Base-by-base conservation (phyloP, 2,888 invertebrate species). In the Melieria picta region DNA sequence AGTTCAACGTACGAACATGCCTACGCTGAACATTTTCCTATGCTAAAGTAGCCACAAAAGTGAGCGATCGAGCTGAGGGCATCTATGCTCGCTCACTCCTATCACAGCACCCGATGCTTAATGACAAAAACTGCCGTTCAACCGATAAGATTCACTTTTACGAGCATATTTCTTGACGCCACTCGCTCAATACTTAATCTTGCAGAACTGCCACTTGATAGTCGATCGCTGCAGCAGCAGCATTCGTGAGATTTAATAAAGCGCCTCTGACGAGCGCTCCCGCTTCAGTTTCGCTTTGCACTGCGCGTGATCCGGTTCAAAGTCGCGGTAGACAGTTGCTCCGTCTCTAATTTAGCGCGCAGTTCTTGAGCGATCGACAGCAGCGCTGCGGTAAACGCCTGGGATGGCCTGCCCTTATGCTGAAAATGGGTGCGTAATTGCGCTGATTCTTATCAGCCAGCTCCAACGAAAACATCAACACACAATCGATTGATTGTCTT, bases 381-480 rank as follows among this genome's bases (percentile, higher is more conserved):
- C 2, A 30, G 30, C 30, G 30, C 30, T 30, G 30, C 30, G 30
- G 30, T 30, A 30, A 30, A 30, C 30, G 30, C 1, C 30, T 30
- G 30, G 10, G n/a, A 84, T 84, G 84, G 80, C 84, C 75, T 84
- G 84, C 65, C 84, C 84, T 62, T 83, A 80, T 74, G 74, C 77
- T 67, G 74, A 77, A 75, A 82, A 80, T 75, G 81, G 83, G 84
- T 84, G 74, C 74, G 81, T 74, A 68, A 71, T 60, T 45, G 45
- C 10, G 48, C 16, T 45, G n/a, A 50, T 16, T 46, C 5, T 66
- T 65, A 46, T 11, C 4, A 6, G 7, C 47, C 16, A 30, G 13
- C 56, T 62, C n/a, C 7, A 56, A 16, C 3, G 6, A 13, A 56
- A 30, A 7, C 4, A 62, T 13, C 46, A 45, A 42, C 13, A 11